phyloP scores from a whole-genome alignment of 2,113 vertebrate species.

The Rattus norvegicus region GRCr8 NC_086023.1:157582001-157582500 shows the following conservation, averaged over 20 bases:
- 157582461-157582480: no score
- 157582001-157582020: no score
- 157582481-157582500: no score
- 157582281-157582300: not conserved
- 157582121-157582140: accelerated
- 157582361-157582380: not conserved
- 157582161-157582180: not conserved
- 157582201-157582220: not conserved
- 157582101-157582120: not conserved
- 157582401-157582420: not conserved
- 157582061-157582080: not conserved
- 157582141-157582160: accelerated
- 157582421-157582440: not conserved
- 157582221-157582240: not conserved
- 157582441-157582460: not conserved
- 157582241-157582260: not conserved
- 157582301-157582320: not conserved
- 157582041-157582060: not conserved
- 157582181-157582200: accelerated
- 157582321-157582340: not conserved
- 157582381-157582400: no score
- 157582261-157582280: not conserved
- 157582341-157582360: not conserved
- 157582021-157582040: not conserved
- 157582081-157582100: not conserved